Base-by-base conservation (phyloP, 2,888 invertebrate genomes). In the Andrena praecox region DNA sequence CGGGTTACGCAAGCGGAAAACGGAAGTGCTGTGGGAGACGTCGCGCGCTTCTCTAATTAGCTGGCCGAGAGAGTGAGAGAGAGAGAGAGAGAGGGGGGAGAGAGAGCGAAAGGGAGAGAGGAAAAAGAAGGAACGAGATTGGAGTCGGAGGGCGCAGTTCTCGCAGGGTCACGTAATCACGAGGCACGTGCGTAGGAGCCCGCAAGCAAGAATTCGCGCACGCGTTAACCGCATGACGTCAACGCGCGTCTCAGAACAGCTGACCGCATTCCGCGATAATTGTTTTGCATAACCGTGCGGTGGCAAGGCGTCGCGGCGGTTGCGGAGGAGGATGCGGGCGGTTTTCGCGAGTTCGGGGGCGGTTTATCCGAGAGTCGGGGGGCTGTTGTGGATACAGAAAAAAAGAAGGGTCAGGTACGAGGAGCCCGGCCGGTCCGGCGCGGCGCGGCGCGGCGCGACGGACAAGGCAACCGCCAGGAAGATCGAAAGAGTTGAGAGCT, bases 201-300 rank as follows among this genome's bases (percentile, higher is more conserved):
- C 75, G 83, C 80, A 76, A 80, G 83, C 81, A 76, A 82, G 84
- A 81, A 83, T 82, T 82, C 80, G 81, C 85, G 82, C 81, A 84
- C 87, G 81, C 86, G 85, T 86, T 85, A 82, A 80, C 85, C 80
- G 88, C 86, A 88, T 91, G 91, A 92, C 91, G 91, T 92, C 92
- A 92, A 82, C 85, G 79, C 83, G 86, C 85, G 88, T 90, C 90
- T 92, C 91, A 89, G 91, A 92, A 92, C 93, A 92, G 92, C 91
- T 92, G 93, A 91, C 93, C 93, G 93, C 93, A 93, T 93, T 93
- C 93, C 93, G 85, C 87, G 89, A 91, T 92, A 93, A 93, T 93
- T 92, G 91, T 92, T 93, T 93, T 92, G 92, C 93, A 93, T 93
- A 93, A 92, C 92, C 91, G 92, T 66, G 78, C 56, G 87, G 64